These are phyloP conservation scores for Xylocampa areola DNA, from an alignment of 2,888 invertebrate genomes.

Conservation along the genomic window DNA sequence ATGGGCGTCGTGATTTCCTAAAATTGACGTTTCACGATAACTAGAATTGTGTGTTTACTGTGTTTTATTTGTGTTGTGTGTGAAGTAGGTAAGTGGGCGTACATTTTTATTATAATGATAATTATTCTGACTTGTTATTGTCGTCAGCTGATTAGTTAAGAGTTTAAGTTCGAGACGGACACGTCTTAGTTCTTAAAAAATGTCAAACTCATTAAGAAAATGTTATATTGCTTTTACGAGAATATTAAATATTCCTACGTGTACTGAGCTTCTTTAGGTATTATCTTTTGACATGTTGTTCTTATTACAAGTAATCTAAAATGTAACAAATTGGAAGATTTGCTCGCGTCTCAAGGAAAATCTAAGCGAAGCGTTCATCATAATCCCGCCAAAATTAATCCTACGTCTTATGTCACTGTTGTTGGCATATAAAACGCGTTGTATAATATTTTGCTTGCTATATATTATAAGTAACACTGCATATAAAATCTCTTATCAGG, in stretches of 20 bases:
- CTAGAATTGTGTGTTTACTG: slow-evolving; percentile 53
- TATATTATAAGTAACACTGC: slow-evolving; percentile 40
- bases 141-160: slow-evolving; percentile 48
- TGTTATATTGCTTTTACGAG: not conserved
- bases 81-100: slow-evolving; percentile 55
- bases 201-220: not conserved
- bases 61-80: slow-evolving; percentile 60
- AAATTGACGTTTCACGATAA: slow-evolving; percentile 52
- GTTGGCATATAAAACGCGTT: slow-evolving; percentile 26
- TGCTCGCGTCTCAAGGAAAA: slow-evolving; percentile 30
- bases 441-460: slow-evolving; percentile 35
- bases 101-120: slow-evolving; percentile 30
- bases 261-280: not conserved
- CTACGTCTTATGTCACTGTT: slow-evolving; percentile 39
- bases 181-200: slow-evolving; percentile 1
- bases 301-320: slow-evolving; percentile 4
- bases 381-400: slow-evolving; percentile 52
- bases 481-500: slow-evolving; percentile 41
- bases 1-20: slow-evolving; percentile 45
- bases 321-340: slow-evolving; percentile 17
- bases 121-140: slow-evolving; percentile 36
- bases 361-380: slow-evolving; percentile 15
- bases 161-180: slow-evolving; percentile 28
- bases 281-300: not conserved
- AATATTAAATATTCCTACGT: not conserved